Percentiles rank a stretch among this genome's conserved stretches.
These are phyloP conservation scores for Oreochromis niloticus DNA, from an alignment of 2,113 vertebrate species.

Conservation along the genomic window DNA sequence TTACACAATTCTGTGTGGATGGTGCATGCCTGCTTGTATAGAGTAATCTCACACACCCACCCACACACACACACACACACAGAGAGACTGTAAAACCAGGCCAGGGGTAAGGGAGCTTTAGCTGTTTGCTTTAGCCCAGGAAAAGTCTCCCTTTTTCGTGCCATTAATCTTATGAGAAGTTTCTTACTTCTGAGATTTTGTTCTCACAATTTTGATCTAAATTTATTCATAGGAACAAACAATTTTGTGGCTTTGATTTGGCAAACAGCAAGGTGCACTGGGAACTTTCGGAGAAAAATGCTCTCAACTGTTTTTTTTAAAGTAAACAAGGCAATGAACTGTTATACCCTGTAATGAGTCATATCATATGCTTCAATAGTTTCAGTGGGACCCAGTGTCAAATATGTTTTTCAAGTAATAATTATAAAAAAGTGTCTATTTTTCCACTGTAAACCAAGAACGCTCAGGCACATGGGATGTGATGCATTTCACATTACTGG, in stretches of 20 bases:
- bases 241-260: slow-evolving; percentile 42
- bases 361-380: slow-evolving; percentile 6
- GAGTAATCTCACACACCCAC: neutral
- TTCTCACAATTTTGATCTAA: slow-evolving; percentile 39
- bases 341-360: slow-evolving; percentile 13
- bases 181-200: slow-evolving; percentile 34
- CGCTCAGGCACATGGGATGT: neutral
- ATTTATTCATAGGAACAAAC: slow-evolving; percentile 35
- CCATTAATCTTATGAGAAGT: slow-evolving; percentile 51
- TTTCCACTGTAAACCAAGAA: slow-evolving; percentile 30
- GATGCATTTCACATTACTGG: slow-evolving; percentile 42
- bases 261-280: slow-evolving; percentile 20
- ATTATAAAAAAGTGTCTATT: slow-evolving; percentile 16
- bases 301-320: neutral
- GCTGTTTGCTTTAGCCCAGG: slow-evolving; percentile 45
- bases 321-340: slow-evolving; percentile 33
- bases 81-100: slow-evolving; percentile 15
- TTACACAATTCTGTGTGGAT: neutral
- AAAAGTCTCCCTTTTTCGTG: slow-evolving; percentile 39
- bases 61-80: neutral
- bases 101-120: slow-evolving; percentile 12
- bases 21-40: neutral
- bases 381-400: neutral
- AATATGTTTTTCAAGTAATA: slow-evolving; percentile 8
- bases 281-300: slow-evolving; percentile 9